A percentile compares a stretch with the other conserved stretches of the same genome.
These are phyloP conservation scores for Hucho hucho DNA, from an alignment of 2,113 vertebrate species.

Conservation along the genomic window DNA sequence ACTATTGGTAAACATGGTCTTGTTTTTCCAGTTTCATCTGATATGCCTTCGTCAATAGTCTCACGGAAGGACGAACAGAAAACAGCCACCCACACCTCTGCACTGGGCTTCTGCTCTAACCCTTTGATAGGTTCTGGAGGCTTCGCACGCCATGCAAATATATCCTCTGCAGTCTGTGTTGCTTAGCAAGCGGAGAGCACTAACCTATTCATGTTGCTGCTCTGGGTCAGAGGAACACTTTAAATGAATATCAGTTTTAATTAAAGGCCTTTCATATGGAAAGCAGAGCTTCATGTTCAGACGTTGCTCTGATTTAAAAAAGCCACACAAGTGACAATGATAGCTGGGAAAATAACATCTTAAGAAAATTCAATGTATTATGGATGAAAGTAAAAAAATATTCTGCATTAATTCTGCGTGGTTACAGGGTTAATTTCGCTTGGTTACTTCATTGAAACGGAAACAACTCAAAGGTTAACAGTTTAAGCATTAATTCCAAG, in stretches of 20 bases:
- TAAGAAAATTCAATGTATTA: not conserved
- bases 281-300: conserved; percentile 52
- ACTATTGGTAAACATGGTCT: conserved; percentile 1
- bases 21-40: conserved; percentile 9
- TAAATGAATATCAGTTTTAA: conserved; percentile 47
- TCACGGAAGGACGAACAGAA: not conserved
- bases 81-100: conserved; percentile 24
- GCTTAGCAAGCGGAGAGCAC: conserved; percentile 48
- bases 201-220: conserved; percentile 32
- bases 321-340: conserved; percentile 20
- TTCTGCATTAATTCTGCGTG: no score
- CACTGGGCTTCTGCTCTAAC: conserved; percentile 1
- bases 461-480: no score
- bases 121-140: conserved; percentile 29
- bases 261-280: conserved; percentile 74
- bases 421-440: no score
- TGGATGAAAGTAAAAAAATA: no score
- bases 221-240: conserved; percentile 68
- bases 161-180: conserved; percentile 49
- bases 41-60: no score
- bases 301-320: conserved; percentile 45
- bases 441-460: no score
- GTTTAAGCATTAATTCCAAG: no score
- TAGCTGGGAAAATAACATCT: conserved; percentile 7
- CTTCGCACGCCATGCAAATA: conserved; percentile 36